A percentile compares a stretch with the other conserved stretches of the same genome.
These are phyloP conservation scores for Molossus molossus DNA, from an alignment of 2,797 vertebrate genomes.

Conservation along the genomic window DNA sequence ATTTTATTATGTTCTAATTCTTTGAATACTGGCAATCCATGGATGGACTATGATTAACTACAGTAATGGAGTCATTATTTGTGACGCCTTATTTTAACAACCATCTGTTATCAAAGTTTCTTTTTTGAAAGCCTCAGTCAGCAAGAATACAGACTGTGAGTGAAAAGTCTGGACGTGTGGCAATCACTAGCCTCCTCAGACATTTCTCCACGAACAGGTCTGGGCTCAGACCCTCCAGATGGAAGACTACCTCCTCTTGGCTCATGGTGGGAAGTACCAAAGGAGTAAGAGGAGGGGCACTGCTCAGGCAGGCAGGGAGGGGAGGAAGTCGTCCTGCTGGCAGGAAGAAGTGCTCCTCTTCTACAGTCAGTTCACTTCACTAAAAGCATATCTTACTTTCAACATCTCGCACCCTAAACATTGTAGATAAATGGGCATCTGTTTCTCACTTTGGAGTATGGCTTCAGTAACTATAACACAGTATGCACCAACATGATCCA, in stretches of 20 bases:
- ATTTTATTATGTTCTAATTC: constrained; percentile 39
- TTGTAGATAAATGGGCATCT: not conserved
- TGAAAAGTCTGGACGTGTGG: not conserved
- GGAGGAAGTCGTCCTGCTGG: not conserved
- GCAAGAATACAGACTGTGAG: not conserved
- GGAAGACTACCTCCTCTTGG: not conserved
- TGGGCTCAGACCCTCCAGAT: not conserved
- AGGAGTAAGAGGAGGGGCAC: not conserved
- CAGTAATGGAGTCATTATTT: not conserved
- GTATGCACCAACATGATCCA: not conserved
- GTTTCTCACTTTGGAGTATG: constrained; percentile 33
- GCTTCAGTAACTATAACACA: not conserved
- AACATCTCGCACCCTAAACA: not conserved
- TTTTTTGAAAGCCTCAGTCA: constrained; percentile 2
- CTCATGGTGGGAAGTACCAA: not conserved
- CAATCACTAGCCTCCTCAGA: not conserved
- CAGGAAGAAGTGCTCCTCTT: not conserved
- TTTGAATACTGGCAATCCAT: not conserved
- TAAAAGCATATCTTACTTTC: constrained; percentile 1
- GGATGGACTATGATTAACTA: not conserved
- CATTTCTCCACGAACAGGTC: not conserved
- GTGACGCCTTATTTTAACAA: not conserved
- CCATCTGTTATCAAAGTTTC: not conserved
- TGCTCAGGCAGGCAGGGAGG: not conserved
- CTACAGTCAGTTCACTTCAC: not conserved